These are phyloP conservation scores for Cantharis rufa DNA, from an alignment of 2,888 invertebrate species.

Conservation along the genomic window DNA sequence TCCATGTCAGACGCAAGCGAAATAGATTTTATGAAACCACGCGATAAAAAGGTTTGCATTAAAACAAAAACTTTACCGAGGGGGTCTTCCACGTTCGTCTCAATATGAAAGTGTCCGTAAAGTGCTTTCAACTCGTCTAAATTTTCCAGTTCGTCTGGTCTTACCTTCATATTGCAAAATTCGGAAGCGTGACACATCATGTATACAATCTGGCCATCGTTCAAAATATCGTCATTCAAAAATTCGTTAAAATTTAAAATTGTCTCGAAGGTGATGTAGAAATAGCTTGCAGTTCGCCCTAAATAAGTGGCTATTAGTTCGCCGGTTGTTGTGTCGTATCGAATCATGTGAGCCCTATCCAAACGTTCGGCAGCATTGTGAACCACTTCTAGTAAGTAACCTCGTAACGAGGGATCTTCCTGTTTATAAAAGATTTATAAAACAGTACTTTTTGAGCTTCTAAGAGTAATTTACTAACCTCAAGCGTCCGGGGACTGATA, in stretches of 20 bases:
- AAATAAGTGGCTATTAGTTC: conserved; percentile 83
- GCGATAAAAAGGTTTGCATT: conserved; percentile 86
- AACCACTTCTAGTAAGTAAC: conserved; percentile 78
- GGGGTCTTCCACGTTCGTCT: conserved; percentile 85
- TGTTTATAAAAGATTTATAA: conserved; percentile 25
- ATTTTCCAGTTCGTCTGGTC: conserved; percentile 94
- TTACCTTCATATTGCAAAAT: conserved; percentile 89
- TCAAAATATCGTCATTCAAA: conserved; percentile 78
- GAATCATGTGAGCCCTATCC: conserved; percentile 92
- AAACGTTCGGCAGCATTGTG: conserved; percentile 79
- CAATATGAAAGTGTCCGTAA: conserved; percentile 77
- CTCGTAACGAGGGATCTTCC: conserved; percentile 80
- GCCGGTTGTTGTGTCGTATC: conserved; percentile 84
- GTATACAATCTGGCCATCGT: conserved; percentile 82
- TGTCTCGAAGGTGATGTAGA: conserved; percentile 95
- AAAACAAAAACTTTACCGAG: conserved; percentile 95
- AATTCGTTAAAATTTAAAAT: conserved; percentile 87
- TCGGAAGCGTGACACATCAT: conserved; percentile 93
- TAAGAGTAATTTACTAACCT: neutral
- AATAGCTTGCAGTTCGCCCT: conserved; percentile 96
- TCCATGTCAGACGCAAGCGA: conserved; percentile 87
- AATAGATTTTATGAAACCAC: conserved; percentile 78
- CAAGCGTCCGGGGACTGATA: conserved; percentile 45
- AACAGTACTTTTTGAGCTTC: neutral
- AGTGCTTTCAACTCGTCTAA: conserved; percentile 75